These are phyloP conservation scores for Notarius lentiginosus DNA, from an alignment of 2,113 vertebrate genomes.

Conservation along the genomic window DNA sequence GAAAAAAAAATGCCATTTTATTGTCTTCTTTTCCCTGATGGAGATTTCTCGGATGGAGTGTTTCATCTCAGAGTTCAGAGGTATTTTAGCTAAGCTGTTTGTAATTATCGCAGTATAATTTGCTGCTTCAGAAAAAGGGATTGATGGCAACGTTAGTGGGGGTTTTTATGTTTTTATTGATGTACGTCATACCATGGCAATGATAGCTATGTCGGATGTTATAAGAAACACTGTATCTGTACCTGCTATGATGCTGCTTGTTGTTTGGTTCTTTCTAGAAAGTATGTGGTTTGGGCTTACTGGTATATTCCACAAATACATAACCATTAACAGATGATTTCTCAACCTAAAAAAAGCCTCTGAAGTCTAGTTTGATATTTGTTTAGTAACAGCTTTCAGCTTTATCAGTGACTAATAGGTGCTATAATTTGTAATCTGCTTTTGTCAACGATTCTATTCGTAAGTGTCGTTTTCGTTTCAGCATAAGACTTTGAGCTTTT, in stretches of 20 bases:
- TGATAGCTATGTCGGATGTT: neutral
- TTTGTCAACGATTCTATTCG: constrained; percentile 1
- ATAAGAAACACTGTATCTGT: neutral
- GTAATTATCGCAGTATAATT: neutral
- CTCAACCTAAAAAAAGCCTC: neutral
- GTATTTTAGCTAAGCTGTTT: neutral
- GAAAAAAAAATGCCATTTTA: neutral
- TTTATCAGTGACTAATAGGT: neutral
- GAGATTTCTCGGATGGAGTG: neutral
- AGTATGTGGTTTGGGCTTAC: neutral
- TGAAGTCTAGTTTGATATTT: constrained; percentile 7
- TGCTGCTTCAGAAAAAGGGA: neutral
- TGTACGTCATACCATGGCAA: neutral
- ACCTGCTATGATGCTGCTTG: neutral
- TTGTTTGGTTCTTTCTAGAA: constrained; percentile 7
- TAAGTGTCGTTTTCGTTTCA: neutral
- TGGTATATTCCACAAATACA: neutral
- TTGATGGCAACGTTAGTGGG: neutral
- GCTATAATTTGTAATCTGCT: neutral
- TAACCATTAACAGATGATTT: neutral
- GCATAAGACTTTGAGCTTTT: neutral
- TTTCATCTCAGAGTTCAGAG: neutral
- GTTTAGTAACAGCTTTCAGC: neutral
- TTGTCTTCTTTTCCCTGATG: neutral
- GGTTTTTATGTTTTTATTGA: neutral